Base-by-base conservation (phyloP, 23 tunicate species). In the Botrylloides violaceus region DNA sequence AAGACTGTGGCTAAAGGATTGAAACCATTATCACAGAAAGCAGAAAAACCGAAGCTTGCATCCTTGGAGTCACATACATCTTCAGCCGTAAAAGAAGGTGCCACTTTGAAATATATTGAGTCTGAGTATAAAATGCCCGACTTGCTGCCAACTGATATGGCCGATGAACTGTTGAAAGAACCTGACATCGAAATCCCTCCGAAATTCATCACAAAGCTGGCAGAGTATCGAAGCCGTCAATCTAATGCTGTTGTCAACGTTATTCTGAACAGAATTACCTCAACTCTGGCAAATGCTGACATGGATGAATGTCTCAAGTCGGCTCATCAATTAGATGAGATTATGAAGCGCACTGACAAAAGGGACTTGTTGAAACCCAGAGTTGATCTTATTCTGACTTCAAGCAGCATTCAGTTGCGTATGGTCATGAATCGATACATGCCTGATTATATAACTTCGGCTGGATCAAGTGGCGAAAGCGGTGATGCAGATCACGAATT, bases 241-340 rank as follows among this genome's bases (percentile, higher is more conserved):
- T 39, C 74, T 9, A 68, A 19, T 39, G 58, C 36, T 4, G 30
- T 12, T 24, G 30, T 68, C 19, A 36, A 68, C 36, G 31, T 65
- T 4, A 61, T 72, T 27, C 22, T 77, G 2, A 80, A 83, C 50
- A 64, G 70, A 2, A 24, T 66, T 6, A 72, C 78, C 26, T 72
- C 83, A 30, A 73, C 74, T 36, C 35, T 84, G n/a, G 70, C 83
- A 30, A 84, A 82, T 43, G 56, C 76, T 12, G 57, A 72, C 20
- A 62, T 78, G 1, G 83, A 84, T 36, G 48, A 71, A 3, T 56
- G 78, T 64, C 81, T 70, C 2, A 50, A 36, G 1, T 80, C 85
- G 0, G 49, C 62, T 18, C 90, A 83, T 64, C 73, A 83, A 81
- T 73, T 83, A 1, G 81, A 83, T 34, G 82, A 77, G 33, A 77